Evolutionary conservation across 2,888 invertebrate species (phyloP).

Genomic region (Drosophila mulleri): DNA sequence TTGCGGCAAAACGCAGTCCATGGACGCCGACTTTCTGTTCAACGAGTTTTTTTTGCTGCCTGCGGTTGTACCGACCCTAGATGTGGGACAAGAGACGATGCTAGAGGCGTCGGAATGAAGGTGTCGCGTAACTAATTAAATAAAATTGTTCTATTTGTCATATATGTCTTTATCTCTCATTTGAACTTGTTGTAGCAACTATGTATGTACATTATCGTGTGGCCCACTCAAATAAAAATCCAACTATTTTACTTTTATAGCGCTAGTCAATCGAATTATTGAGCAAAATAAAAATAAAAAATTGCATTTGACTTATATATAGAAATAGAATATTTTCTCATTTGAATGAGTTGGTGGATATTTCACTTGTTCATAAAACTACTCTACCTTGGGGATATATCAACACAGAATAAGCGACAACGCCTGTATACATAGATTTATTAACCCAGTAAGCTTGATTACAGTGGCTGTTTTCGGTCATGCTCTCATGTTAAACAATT

Average conservation of each 20-base stretch:
- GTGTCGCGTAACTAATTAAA: neutral
- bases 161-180: neutral
- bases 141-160: neutral
- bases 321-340: too few relatives aligned
- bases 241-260: neutral
- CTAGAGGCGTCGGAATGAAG: slow-evolving; percentile 13
- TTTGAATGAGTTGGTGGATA: too few relatives aligned
- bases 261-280: neutral
- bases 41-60: slow-evolving; percentile 82
- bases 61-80: slow-evolving; percentile 52
- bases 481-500: too few relatives aligned
- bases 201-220: slow-evolving; percentile 1
- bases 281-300: neutral
- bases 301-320: too few relatives aligned
- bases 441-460: too few relatives aligned
- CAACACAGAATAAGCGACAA: too few relatives aligned
- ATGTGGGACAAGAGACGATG: slow-evolving; percentile 14
- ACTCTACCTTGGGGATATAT: too few relatives aligned
- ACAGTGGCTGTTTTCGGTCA: too few relatives aligned
- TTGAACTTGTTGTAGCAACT: neutral
- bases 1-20: slow-evolving; percentile 83
- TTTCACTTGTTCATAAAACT: too few relatives aligned
- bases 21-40: slow-evolving; percentile 83
- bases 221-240: neutral
- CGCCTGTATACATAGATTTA: too few relatives aligned